Evolutionary conservation across 2,888 invertebrate genomes (phyloP).

Genomic region (Temnothorax unifasciatus): DNA sequence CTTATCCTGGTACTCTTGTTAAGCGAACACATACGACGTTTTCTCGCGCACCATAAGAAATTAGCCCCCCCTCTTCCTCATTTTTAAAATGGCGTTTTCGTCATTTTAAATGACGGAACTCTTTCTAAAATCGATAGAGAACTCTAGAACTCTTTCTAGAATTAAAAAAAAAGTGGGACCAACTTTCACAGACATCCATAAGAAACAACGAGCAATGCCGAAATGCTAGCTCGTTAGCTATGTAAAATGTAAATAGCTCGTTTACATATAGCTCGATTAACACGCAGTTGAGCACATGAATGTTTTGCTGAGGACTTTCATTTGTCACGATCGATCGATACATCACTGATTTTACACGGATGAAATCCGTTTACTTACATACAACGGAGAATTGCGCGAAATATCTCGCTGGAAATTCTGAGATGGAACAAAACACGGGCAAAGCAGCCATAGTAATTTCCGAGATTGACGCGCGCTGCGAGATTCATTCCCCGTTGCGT

Average conservation of each 20-base stretch:
- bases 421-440: background rate
- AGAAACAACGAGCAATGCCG: background rate
- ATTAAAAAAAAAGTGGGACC: no score
- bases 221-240: background rate
- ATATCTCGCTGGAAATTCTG: background rate
- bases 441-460: conserved; percentile 22
- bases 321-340: background rate
- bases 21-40: conserved; percentile 19
- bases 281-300: background rate
- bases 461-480: conserved; percentile 3
- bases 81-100: no score
- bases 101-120: no score
- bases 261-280: background rate
- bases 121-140: no score
- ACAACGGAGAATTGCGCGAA: background rate
- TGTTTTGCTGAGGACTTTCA: background rate
- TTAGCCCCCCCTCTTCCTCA: no score
- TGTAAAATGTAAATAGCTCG: background rate
- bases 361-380: conserved; percentile 1
- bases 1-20: conserved; percentile 43
- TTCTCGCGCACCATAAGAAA: background rate
- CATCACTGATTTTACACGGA: background rate
- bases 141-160: no score
- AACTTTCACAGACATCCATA: no score
- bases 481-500: conserved; percentile 2